Base-by-base conservation (phyloP, 2,113 vertebrate species). In the Gracilinanus agilis region DNA sequence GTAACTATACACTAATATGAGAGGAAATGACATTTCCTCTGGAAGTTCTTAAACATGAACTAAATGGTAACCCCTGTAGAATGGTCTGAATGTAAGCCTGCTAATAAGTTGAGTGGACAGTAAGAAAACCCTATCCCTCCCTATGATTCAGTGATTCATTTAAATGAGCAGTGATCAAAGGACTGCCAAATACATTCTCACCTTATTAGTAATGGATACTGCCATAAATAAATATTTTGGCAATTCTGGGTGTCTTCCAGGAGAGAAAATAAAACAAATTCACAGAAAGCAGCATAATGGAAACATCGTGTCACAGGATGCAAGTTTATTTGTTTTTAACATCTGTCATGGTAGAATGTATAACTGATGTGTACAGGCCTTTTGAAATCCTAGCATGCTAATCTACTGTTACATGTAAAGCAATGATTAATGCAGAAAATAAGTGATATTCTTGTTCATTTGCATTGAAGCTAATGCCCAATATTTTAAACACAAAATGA, bases 401-500 rank as follows among this genome's bases (percentile, higher is more conserved):
- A 89, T 94, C n/a, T 90, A 92, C 97, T 83, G 21, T 96, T 94
- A 88, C 97, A 91, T 94, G 19, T 0, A 16, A 44, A 0, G 0
- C 56, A 61, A 53, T 92, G 53, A 96, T 96, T 40, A 90, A 90
- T 93, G 61, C 44, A 97, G 56, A 90, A 34, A 95, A 0, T 0
- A 83, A 75, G 88, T 93, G 58, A 55, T 94, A 29, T 95, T 98
- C 92, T 92, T 54, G 54, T 58, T 23, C 54, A 49, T 88, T 93
- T 95, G 92, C 53, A 89, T 93, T 97, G 93, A 95, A 27, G 0
- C 93, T 96, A 55, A 92, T n/a, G 0, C 23, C 88, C 58, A 40
- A 5, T 97, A 97, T 97, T 98, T 98, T 96, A 97, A 97, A 67
- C 40, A 95, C 95, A 96, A 91, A 92, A 61, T 95, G 96, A 98